phyloP scores from a whole-genome alignment of 2,797 vertebrate species.

The Heteromormyrus szaboi region DNA sequence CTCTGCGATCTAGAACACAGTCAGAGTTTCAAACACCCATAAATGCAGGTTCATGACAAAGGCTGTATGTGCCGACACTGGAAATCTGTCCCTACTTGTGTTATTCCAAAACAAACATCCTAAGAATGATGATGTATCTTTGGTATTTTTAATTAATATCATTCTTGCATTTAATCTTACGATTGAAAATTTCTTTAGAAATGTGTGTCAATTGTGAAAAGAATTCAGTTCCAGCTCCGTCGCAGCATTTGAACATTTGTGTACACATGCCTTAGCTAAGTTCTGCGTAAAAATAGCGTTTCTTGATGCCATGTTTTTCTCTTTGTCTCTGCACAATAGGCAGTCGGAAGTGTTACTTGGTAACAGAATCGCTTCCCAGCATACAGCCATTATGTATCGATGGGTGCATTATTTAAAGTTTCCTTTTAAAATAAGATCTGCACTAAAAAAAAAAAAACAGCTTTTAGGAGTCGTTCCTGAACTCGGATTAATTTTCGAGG shows the following conservation, averaged over 20 bases:
- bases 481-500: background rate
- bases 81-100: background rate
- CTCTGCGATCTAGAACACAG: background rate
- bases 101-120: background rate
- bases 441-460: background rate
- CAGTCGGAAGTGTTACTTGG: slow-evolving; percentile 6
- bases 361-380: slow-evolving; percentile 11
- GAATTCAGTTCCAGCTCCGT: background rate
- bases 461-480: background rate
- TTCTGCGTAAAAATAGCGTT: background rate
- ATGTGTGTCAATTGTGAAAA: background rate
- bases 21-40: background rate
- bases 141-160: background rate
- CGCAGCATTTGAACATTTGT: background rate
- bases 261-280: background rate
- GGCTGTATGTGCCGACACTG: background rate
- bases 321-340: background rate
- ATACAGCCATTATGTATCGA: background rate
- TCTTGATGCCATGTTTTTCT: background rate
- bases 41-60: background rate
- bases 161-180: background rate
- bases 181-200: background rate
- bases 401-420: background rate
- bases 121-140: background rate
- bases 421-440: background rate